Conservation (phyloP, 2,797 vertebrate species). For the Mus caroli region DNA sequence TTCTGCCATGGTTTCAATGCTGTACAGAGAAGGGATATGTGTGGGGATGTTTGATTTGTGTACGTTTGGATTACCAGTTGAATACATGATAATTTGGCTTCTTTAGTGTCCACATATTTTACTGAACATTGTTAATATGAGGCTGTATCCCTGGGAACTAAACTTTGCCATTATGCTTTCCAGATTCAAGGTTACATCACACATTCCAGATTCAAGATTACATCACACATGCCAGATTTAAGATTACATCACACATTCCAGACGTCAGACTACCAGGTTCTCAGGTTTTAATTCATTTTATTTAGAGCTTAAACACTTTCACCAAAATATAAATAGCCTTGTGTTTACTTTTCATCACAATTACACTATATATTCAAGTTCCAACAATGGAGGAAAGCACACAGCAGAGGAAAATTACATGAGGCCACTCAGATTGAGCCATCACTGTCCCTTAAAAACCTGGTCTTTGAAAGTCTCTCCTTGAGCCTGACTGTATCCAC, state of each 20-base stretch:
- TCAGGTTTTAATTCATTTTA: neutral
- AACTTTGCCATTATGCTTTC: neutral
- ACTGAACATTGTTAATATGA: neutral
- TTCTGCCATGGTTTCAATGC: neutral
- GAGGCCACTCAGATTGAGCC: neutral
- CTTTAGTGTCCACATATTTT: neutral
- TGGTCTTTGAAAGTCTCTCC: slow-evolving; percentile 29
- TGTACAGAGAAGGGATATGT: neutral
- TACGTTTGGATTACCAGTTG: slow-evolving; percentile 2
- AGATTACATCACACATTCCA: neutral
- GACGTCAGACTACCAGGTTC: slow-evolving; percentile 29
- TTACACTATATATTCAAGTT: slow-evolving; percentile 19
- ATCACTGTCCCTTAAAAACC: neutral
- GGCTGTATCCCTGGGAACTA: neutral
- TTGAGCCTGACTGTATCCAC: neutral
- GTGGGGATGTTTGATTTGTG: neutral
- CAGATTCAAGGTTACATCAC: slow-evolving; percentile 8
- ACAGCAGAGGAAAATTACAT: neutral
- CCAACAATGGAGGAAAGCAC: slow-evolving; percentile 12
- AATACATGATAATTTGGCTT: neutral
- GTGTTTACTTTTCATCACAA: neutral
- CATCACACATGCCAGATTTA: neutral
- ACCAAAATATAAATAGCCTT: neutral
- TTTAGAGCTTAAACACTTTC: slow-evolving; percentile 17
- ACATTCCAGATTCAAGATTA: slow-evolving; percentile 27